These are phyloP conservation scores for Stenolophus ochropezus DNA, from an alignment of 2,888 invertebrate species.

Conservation along the genomic window DNA sequence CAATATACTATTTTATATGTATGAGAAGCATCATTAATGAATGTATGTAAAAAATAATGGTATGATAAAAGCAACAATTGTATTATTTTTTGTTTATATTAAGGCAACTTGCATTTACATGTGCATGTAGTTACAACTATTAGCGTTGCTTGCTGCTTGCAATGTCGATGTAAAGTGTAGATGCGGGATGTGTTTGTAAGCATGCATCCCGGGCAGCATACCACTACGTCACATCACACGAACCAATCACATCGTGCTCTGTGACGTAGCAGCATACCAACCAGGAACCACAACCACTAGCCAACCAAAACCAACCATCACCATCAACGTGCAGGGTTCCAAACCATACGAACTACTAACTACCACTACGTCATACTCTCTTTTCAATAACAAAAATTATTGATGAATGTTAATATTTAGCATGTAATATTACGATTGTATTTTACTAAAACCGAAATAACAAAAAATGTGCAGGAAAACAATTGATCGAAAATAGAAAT, in stretches of 20 bases:
- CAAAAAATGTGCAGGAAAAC: no score
- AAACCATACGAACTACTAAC: slow-evolving; percentile 6
- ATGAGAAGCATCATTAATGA: no score
- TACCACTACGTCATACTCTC: not conserved
- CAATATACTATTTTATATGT: no score
- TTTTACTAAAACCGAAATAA: no score
- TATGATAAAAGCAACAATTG: not conserved
- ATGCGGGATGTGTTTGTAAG: slow-evolving; percentile 54
- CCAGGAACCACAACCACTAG: slow-evolving; percentile 62
- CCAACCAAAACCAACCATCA: slow-evolving; percentile 54
- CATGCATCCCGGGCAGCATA: slow-evolving; percentile 71
- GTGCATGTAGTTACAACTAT: not conserved
- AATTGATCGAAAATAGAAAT: no score
- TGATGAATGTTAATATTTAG: no score
- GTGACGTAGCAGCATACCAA: slow-evolving; percentile 71
- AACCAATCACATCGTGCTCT: slow-evolving; percentile 67
- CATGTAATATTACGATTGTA: no score
- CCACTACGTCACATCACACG: slow-evolving; percentile 73
- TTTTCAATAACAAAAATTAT: not conserved
- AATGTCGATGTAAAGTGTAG: slow-evolving; percentile 11
- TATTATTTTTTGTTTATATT: not conserved
- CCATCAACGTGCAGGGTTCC: slow-evolving; percentile 42
- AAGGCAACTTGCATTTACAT: not conserved
- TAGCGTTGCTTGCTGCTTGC: not conserved
- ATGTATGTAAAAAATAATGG: no score